A percentile compares a stretch with the other conserved stretches of the same genome.
These are phyloP conservation scores for Drosophila teissieri DNA, from an alignment of 1,140 invertebrate species.

Conservation along the genomic window DNA sequence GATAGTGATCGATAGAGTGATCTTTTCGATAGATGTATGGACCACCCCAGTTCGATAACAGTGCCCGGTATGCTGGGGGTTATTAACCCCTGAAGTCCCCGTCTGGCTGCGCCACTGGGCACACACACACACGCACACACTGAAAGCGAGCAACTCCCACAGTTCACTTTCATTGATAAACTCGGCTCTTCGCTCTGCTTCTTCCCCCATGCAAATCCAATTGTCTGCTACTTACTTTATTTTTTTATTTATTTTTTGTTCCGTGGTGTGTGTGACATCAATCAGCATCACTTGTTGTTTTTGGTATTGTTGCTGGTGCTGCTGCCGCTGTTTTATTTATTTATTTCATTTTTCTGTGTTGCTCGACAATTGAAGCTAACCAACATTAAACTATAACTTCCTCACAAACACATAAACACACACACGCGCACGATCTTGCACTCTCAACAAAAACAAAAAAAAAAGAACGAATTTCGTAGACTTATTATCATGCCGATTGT, in stretches of 20 bases:
- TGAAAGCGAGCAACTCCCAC: conserved; percentile 14
- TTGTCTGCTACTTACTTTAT: conserved; percentile 43
- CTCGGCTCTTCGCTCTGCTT: conserved; percentile 19
- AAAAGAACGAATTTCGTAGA: conserved; percentile 4
- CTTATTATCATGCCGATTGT: background rate
- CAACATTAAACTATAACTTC: conserved; percentile 78
- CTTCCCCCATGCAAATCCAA: conserved; percentile 44
- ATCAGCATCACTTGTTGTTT: conserved; percentile 34
- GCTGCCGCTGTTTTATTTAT: conserved; percentile 28
- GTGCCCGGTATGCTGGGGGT: background rate
- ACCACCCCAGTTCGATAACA: background rate
- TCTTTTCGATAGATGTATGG: background rate
- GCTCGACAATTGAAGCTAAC: conserved; percentile 74
- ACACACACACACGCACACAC: background rate
- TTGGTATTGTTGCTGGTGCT: conserved; percentile 20
- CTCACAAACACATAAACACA: conserved; percentile 46
- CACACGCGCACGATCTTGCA: conserved; percentile 12
- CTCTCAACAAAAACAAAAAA: conserved; percentile 32
- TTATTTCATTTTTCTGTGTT: conserved; percentile 17
- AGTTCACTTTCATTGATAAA: conserved; percentile 57
- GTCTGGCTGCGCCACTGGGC: background rate
- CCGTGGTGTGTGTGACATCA: conserved; percentile 32
- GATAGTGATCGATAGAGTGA: background rate
- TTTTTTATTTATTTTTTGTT: background rate
- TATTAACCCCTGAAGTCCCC: background rate